Percentiles rank a stretch among this genome's conserved stretches.
These are phyloP conservation scores for Solenopsis fugax DNA, from an alignment of 1,140 invertebrate species.

Conservation along the genomic window DNA sequence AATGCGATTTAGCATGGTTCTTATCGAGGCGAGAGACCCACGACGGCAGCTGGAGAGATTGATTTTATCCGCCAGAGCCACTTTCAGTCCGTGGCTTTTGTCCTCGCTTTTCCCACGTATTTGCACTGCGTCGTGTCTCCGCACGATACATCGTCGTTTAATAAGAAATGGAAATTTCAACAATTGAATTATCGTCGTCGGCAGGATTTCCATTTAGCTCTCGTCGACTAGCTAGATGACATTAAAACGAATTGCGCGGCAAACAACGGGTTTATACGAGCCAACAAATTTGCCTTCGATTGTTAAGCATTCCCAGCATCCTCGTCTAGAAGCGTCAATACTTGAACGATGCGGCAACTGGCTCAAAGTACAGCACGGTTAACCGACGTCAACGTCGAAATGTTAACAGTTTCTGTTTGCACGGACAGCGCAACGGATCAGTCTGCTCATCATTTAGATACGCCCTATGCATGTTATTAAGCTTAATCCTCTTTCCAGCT, in stretches of 20 bases:
- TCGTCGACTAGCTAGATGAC: slow-evolving; percentile 27
- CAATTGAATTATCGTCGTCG: slow-evolving; percentile 47
- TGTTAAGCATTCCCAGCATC: slow-evolving; percentile 45
- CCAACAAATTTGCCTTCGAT: slow-evolving; percentile 49
- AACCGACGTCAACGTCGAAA: slow-evolving; percentile 53
- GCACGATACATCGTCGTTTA: slow-evolving; percentile 42
- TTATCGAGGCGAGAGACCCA: slow-evolving; percentile 39
- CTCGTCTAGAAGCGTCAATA: slow-evolving; percentile 47
- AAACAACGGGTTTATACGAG: slow-evolving; percentile 35
- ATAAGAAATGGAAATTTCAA: slow-evolving; percentile 58
- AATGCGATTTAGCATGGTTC: slow-evolving; percentile 27
- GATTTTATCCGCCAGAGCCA: slow-evolving; percentile 54
- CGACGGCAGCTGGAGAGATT: slow-evolving; percentile 43
- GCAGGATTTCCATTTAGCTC: slow-evolving; percentile 38
- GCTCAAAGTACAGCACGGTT: slow-evolving; percentile 44
- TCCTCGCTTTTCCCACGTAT: slow-evolving; percentile 32
- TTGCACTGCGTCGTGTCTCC: slow-evolving; percentile 19
- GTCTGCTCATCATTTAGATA: slow-evolving; percentile 25
- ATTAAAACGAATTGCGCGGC: slow-evolving; percentile 53
- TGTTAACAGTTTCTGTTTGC: slow-evolving; percentile 55
- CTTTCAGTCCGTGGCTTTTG: slow-evolving; percentile 18
- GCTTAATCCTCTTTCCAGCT: background rate
- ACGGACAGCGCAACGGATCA: slow-evolving; percentile 16
- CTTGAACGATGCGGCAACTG: slow-evolving; percentile 29
- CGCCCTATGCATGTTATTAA: slow-evolving; percentile 25